Percentiles rank a stretch among this genome's conserved stretches.
Conservation (phyloP, 2,888 invertebrate genomes). For the Cephus spinipes region DNA sequence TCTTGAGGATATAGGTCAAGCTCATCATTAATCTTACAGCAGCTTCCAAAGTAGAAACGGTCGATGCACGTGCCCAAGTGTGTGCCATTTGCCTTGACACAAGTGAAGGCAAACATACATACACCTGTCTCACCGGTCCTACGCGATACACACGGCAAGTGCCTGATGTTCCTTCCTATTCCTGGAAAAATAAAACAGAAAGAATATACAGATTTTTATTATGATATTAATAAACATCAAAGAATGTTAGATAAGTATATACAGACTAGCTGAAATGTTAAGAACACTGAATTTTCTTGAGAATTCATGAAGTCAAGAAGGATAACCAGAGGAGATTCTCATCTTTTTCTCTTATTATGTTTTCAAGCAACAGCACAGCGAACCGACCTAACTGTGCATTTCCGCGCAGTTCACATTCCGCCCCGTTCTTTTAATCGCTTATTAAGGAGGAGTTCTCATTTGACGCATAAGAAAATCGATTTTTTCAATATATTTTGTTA, state of each 20-base stretch:
- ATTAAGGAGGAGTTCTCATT: conserved; percentile 17
- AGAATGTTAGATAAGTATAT: background rate
- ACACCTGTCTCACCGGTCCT: conserved; percentile 83
- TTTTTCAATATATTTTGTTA: too few relatives aligned
- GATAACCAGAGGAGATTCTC: background rate
- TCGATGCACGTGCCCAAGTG: conserved; percentile 94
- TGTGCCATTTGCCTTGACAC: conserved; percentile 89
- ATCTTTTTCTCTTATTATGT: background rate
- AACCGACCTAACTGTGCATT: conserved; percentile 30
- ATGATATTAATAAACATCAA: background rate
- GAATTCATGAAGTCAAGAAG: background rate
- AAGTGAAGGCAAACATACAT: conserved; percentile 96
- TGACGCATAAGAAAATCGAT: too few relatives aligned
- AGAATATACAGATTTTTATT: background rate
- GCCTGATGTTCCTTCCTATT: conserved; percentile 89
- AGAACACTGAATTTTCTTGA: background rate
- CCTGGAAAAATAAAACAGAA: conserved; percentile 71
- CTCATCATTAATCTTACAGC: conserved; percentile 80
- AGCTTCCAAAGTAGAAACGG: conserved; percentile 93
- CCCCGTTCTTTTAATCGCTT: conserved; percentile 29
- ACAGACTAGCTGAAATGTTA: background rate
- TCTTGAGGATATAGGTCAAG: conserved; percentile 70
- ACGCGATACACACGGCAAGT: conserved; percentile 87
- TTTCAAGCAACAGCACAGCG: background rate
- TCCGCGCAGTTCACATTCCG: conserved; percentile 34